Conservation (phyloP, 2,888 invertebrate species). For the Xylophagus ater region DNA sequence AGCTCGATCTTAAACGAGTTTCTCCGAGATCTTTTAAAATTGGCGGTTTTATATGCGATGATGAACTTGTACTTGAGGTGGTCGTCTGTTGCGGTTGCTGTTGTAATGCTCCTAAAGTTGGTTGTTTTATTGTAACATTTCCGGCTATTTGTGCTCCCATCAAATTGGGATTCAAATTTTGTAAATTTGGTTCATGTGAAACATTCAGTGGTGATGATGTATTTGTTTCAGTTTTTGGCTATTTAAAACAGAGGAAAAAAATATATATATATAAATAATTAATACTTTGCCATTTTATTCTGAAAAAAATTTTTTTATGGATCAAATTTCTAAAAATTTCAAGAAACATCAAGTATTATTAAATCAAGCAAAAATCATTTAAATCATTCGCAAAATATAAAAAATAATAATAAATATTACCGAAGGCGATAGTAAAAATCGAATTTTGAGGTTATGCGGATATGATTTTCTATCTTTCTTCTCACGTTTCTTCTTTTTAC, state of each 20-base stretch:
- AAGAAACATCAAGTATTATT: neutral
- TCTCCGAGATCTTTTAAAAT: constrained; percentile 16
- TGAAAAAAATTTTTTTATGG: no score
- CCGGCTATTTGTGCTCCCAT: constrained; percentile 9
- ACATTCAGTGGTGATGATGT: constrained; percentile 24
- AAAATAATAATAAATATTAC: constrained; percentile 22
- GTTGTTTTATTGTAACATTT: constrained; percentile 12
- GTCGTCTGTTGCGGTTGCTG: constrained; percentile 12
- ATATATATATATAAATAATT: neutral
- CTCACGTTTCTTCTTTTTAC: constrained; percentile 38
- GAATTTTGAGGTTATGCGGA: constrained; percentile 39
- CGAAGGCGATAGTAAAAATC: constrained; percentile 37
- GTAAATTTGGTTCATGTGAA: constrained; percentile 23
- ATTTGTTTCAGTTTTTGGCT: constrained; percentile 38
- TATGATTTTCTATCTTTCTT: constrained; percentile 30
- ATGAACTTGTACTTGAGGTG: constrained; percentile 7
- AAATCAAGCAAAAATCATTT: neutral
- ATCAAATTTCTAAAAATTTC: neutral
- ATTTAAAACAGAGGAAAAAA: constrained; percentile 1
- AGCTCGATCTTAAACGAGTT: constrained; percentile 13
- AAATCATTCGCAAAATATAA: constrained; percentile 7
- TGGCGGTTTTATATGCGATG: constrained; percentile 14
- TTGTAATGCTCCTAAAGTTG: constrained; percentile 12
- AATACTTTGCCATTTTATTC: no score
- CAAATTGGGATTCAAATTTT: constrained; percentile 23